These are phyloP conservation scores for Dufourea novaeangliae DNA, from an alignment of 1,140 invertebrate species.

Conservation along the genomic window DNA sequence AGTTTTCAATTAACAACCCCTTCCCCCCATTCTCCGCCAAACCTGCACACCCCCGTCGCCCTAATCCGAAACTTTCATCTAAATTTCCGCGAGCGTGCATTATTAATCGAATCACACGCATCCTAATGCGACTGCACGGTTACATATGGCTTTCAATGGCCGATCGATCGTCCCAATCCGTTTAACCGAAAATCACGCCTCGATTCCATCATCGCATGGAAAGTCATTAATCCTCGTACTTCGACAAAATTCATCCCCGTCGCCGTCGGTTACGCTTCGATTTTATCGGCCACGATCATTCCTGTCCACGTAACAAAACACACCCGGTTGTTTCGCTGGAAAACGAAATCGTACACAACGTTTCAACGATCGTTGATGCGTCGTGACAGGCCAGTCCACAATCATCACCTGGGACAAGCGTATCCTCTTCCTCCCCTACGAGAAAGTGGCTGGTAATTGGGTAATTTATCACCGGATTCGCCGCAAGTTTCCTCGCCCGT, in stretches of 20 bases:
- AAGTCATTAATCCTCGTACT: slow-evolving; percentile 15
- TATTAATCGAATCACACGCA: slow-evolving; percentile 42
- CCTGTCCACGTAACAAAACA: background rate
- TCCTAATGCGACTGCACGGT: slow-evolving; percentile 21
- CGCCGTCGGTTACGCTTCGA: background rate
- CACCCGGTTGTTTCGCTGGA: background rate
- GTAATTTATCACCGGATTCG: slow-evolving; percentile 50
- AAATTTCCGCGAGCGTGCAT: slow-evolving; percentile 18
- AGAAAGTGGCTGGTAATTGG: slow-evolving; percentile 53
- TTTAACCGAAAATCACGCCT: slow-evolving; percentile 35
- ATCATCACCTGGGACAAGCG: slow-evolving; percentile 1
- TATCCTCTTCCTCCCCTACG: background rate
- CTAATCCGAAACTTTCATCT: slow-evolving; percentile 28
- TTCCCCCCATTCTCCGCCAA: background rate
- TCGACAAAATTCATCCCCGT: background rate
- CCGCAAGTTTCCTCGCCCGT: background rate
- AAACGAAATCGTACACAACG: slow-evolving; percentile 1
- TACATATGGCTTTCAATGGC: slow-evolving; percentile 35
- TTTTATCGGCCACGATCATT: background rate
- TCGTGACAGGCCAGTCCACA: background rate
- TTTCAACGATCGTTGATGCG: background rate
- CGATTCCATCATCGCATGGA: background rate
- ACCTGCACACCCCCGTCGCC: too few species aligned
- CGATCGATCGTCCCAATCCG: slow-evolving; percentile 36
- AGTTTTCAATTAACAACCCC: slow-evolving; percentile 32